Base-by-base conservation (phyloP, 2,113 vertebrate genomes). In the Podiceps cristatus region DNA sequence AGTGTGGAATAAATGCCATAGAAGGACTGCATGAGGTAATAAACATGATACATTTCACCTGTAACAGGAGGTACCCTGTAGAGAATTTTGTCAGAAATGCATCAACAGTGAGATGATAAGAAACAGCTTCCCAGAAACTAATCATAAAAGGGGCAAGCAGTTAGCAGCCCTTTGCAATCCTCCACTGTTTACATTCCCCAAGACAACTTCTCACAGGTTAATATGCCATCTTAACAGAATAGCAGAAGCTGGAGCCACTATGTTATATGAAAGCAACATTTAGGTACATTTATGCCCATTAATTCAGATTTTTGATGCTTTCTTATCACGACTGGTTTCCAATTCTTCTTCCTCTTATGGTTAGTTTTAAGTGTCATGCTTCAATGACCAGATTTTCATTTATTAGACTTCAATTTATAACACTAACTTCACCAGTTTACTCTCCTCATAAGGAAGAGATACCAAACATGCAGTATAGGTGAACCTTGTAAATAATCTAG, bases 71-170 rank as follows among this genome's bases (percentile, higher is more conserved):
- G 35, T 79, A 88, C 24, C 45, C 75, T 10, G 0, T 33, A 45
- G 85, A 93, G 84, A 86, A 62, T 90, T 94, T 93, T 93, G 64
- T 76, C 45, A 90, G 67, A 96, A 95, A 91, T 62, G 28, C 40
- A 71, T 82, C 86, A 94, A 56, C 31, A 37, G 44, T 75, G 80
- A 94, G 50, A 52, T 92, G 89, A 82, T 53, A 88, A 93, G 72
- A 82, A 81, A 88, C 27, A 73, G 62, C 68, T 90, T 96, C 75
- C 31, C 52, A 85, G 84, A 74, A 96, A 86, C 29, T 24, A 40
- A 35, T 90, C 73, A 28, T 74, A 91, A 96, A 95, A 85, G 56
- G 79, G 60, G 19, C 88, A 83, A 96, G 37, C 58, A 50, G 60
- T 94, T 81, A 88, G 69, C 19, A 82, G 72, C 52, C 64, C 67